Percentiles rank a stretch among this genome's conserved stretches.
Evolutionary conservation across 2,888 invertebrate genomes (phyloP).

Genomic region (Eristalis intricaria): DNA sequence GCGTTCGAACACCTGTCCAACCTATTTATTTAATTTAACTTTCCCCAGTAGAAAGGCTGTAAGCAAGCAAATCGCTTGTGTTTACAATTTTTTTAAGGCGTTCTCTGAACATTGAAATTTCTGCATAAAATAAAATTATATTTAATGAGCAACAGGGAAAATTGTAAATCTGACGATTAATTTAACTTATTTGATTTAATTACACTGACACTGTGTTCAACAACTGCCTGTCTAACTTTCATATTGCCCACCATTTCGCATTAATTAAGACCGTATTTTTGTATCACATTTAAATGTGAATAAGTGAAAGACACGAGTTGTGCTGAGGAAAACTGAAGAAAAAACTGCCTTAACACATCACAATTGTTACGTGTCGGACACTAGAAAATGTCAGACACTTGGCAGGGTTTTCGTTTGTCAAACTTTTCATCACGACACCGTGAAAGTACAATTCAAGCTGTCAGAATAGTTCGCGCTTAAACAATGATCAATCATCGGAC

Average conservation of each 20-base stretch:
- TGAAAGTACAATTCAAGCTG: constrained; percentile 21
- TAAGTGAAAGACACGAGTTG: constrained; percentile 32
- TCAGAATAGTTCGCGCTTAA: constrained; percentile 22
- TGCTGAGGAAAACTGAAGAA: constrained; percentile 6
- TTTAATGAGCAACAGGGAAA: constrained; percentile 60
- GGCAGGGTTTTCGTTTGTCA: constrained; percentile 40
- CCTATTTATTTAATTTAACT: constrained; percentile 23
- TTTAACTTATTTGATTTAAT: constrained; percentile 58
- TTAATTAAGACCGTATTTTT: constrained; percentile 34
- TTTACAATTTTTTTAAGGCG: constrained; percentile 20
- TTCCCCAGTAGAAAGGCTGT: constrained; percentile 23
- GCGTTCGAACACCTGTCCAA: not conserved
- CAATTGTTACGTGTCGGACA: constrained; percentile 38
- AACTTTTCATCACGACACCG: constrained; percentile 57
- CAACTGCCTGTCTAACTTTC: constrained; percentile 60
- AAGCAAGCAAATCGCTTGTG: not conserved
- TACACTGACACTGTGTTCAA: constrained; percentile 65
- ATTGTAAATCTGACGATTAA: constrained; percentile 59
- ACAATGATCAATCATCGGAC: constrained; percentile 62
- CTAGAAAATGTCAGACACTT: constrained; percentile 49
- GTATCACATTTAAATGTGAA: constrained; percentile 37
- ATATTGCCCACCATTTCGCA: constrained; percentile 24
- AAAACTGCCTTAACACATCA: constrained; percentile 41
- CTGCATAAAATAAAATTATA: constrained; percentile 52
- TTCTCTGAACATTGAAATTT: constrained; percentile 26